phyloP scores from a whole-genome alignment of 2,797 vertebrate genomes.

The Artibeus jamaicensis region DNA sequence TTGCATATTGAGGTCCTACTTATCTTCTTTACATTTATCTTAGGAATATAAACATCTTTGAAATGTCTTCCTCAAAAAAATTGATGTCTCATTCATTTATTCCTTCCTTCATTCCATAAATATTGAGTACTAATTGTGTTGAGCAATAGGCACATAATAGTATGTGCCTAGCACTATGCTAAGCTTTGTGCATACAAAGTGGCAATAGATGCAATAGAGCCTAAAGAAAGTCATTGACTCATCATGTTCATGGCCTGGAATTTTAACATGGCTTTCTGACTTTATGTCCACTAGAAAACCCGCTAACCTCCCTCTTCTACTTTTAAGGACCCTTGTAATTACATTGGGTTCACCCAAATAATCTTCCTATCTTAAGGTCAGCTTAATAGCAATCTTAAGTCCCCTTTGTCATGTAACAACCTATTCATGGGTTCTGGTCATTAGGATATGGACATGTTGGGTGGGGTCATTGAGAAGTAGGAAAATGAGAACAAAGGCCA shows the following conservation, averaged over 20 bases:
- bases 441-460: not conserved
- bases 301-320: not conserved
- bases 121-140: not conserved
- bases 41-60: not conserved
- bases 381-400: not conserved
- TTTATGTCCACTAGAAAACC: not conserved
- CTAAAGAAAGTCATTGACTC: not conserved
- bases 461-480: not conserved
- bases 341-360: not conserved
- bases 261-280: not conserved
- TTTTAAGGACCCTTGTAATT: not conserved
- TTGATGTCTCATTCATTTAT: not conserved
- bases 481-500: not conserved
- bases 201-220: not conserved
- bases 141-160: no score
- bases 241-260: not conserved
- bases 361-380: not conserved
- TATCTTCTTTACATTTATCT: not conserved
- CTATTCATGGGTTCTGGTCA: not conserved
- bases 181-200: no score
- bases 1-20: not conserved
- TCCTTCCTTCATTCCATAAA: not conserved
- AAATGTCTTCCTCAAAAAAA: not conserved
- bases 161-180: not conserved
- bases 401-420: not conserved